A percentile compares a stretch with the other conserved stretches of the same genome.
Conservation (phyloP, 2,888 invertebrate species). For the Pogonocherus hispidulus region DNA sequence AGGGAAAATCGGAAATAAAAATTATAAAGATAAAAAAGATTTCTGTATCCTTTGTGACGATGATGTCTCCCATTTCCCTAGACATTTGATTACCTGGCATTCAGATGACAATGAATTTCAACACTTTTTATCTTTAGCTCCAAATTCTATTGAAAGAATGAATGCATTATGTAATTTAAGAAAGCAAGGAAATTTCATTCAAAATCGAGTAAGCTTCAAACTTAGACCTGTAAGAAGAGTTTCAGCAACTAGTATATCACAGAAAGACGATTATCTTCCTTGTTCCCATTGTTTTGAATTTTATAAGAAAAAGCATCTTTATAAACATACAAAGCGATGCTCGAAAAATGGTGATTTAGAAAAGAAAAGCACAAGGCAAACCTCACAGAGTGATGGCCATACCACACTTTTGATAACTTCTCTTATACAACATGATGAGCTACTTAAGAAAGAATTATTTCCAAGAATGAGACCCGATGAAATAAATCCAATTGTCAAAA, state of each 20-base stretch:
- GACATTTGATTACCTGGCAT: no score
- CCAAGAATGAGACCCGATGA: conserved; percentile 45
- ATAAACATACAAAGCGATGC: not conserved
- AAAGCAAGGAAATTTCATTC: no score
- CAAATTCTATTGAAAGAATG: no score
- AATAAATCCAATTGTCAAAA: conserved; percentile 38
- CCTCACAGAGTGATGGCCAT: conserved; percentile 32
- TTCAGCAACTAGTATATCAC: not conserved
- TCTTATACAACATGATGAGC: conserved; percentile 36
- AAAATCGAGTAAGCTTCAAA: no score
- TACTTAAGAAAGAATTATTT: conserved; percentile 41
- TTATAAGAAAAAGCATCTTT: not conserved
- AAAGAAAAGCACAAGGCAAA: conserved; percentile 5
- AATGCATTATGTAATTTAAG: no score
- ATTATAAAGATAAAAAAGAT: no score
- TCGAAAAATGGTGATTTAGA: not conserved
- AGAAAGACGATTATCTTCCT: not conserved
- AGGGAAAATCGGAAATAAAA: not conserved
- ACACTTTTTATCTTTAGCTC: no score
- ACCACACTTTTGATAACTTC: conserved; percentile 34
- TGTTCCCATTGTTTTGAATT: not conserved
- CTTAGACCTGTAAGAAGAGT: not conserved
- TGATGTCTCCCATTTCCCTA: no score
- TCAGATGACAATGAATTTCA: no score
- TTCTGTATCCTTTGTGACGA: no score